These are phyloP conservation scores for Phrixothrix hirtus DNA, from an alignment of 2,888 invertebrate genomes.

Conservation along the genomic window DNA sequence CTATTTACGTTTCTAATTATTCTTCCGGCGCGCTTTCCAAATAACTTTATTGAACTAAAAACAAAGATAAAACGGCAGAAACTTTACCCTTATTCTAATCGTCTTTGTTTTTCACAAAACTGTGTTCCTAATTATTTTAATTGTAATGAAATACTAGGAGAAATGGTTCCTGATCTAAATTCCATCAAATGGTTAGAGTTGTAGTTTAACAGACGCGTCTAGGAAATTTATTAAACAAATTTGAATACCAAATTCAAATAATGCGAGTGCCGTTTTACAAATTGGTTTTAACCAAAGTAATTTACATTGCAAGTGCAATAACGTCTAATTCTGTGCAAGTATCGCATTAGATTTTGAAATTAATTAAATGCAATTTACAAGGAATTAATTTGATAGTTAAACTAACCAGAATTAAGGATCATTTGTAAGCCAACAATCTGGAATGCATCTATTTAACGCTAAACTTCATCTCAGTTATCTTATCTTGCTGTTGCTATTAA, in stretches of 20 bases:
- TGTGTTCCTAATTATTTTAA: neutral
- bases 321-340: conserved; percentile 17
- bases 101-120: too few relatives aligned
- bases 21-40: too few relatives aligned
- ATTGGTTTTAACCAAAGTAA: conserved; percentile 6
- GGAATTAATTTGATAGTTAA: conserved; percentile 20
- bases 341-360: conserved; percentile 19
- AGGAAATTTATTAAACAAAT: neutral
- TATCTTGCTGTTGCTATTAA: conserved; percentile 4
- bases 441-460: neutral
- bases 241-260: conserved; percentile 2
- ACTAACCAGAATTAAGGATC: conserved; percentile 20
- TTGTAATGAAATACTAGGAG: neutral
- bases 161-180: too few relatives aligned
- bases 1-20: too few relatives aligned
- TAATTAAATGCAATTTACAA: conserved; percentile 12
- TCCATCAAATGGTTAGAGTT: neutral
- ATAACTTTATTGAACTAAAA: too few relatives aligned
- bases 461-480: too few relatives aligned
- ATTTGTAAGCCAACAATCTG: conserved; percentile 11
- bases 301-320: conserved; percentile 19
- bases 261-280: neutral
- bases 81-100: too few relatives aligned
- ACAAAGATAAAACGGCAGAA: too few relatives aligned
- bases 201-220: neutral